Conservation (phyloP, 2,113 vertebrate genomes). For the Pelecanoides urinatrix region DNA sequence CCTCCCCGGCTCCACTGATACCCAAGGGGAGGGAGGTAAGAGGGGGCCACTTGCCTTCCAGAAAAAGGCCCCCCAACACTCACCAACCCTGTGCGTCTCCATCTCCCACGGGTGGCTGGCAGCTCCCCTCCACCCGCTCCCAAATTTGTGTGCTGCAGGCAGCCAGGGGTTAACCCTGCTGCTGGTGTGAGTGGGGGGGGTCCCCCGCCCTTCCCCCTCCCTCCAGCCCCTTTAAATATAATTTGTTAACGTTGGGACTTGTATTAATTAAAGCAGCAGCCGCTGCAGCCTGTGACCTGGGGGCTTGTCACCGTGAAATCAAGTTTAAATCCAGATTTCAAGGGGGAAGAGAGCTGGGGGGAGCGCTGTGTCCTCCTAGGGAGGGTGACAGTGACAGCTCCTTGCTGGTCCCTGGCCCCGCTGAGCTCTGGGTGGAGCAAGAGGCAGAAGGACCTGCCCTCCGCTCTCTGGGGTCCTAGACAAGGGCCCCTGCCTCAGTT, state of each 20-base stretch:
- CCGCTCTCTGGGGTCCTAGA: background rate
- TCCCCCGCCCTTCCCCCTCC: constrained; percentile 36
- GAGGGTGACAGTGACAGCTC: constrained; percentile 39
- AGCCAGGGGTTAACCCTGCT: constrained; percentile 46
- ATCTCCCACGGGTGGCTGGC: background rate
- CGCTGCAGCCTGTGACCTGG: constrained; percentile 67
- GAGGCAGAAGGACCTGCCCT: background rate
- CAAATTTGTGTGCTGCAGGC: background rate
- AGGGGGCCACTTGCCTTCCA: background rate
- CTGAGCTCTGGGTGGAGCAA: constrained; percentile 12
- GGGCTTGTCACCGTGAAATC: constrained; percentile 71
- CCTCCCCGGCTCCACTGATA: background rate
- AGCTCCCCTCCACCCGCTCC: background rate
- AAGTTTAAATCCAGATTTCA: constrained; percentile 68
- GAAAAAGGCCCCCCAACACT: background rate
- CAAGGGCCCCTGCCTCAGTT: background rate
- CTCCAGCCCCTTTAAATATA: constrained; percentile 51
- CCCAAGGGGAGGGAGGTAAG: background rate
- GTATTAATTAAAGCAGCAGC: constrained; percentile 71
- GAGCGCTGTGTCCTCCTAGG: background rate
- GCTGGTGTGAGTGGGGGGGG: background rate
- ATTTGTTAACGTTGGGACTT: constrained; percentile 65
- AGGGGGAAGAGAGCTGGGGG: constrained; percentile 30
- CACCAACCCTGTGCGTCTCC: background rate
- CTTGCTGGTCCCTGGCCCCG: background rate